Percentiles rank a stretch among this genome's conserved stretches.
Evolutionary conservation across 1,140 invertebrate genomes (phyloP).

Genomic region (Stegodyphus dumicola): DNA sequence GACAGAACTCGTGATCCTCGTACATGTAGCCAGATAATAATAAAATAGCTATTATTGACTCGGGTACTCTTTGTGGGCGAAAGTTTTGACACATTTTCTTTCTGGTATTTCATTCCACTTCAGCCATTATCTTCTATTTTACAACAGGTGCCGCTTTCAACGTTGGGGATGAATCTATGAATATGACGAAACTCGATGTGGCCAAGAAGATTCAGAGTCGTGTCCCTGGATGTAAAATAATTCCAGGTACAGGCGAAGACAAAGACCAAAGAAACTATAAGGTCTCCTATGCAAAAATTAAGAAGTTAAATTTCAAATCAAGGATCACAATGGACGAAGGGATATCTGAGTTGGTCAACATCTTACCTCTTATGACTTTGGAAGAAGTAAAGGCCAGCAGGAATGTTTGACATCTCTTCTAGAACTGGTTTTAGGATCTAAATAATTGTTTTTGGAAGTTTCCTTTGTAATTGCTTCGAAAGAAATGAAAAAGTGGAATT

Average conservation of each 20-base stretch:
- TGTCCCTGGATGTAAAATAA: constrained; percentile 52
- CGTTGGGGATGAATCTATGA: constrained; percentile 65
- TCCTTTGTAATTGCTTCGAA: too few species aligned
- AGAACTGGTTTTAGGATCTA: too few species aligned
- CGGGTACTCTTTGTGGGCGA: too few species aligned
- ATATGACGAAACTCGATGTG: constrained; percentile 63
- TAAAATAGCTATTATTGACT: too few species aligned
- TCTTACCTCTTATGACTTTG: constrained; percentile 63
- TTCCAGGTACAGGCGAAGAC: constrained; percentile 62
- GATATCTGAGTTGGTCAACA: constrained; percentile 62
- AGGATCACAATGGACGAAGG: constrained; percentile 63
- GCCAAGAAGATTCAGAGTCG: constrained; percentile 58
- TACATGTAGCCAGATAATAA: too few species aligned
- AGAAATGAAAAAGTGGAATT: too few species aligned
- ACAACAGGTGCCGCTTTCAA: constrained; percentile 61
- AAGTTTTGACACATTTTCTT: too few species aligned
- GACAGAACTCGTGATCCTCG: too few species aligned
- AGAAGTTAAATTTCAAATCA: constrained; percentile 63
- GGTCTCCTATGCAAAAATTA: constrained; percentile 64
- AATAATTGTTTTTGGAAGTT: too few species aligned
- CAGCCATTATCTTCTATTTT: background rate
- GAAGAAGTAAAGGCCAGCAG: constrained; percentile 62
- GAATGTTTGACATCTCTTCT: constrained; percentile 61
- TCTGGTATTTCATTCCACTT: too few species aligned
- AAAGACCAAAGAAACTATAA: constrained; percentile 64